phyloP scores from a whole-genome alignment of 2,113 vertebrate species.

The Plecturocebus donacophilus region DNA sequence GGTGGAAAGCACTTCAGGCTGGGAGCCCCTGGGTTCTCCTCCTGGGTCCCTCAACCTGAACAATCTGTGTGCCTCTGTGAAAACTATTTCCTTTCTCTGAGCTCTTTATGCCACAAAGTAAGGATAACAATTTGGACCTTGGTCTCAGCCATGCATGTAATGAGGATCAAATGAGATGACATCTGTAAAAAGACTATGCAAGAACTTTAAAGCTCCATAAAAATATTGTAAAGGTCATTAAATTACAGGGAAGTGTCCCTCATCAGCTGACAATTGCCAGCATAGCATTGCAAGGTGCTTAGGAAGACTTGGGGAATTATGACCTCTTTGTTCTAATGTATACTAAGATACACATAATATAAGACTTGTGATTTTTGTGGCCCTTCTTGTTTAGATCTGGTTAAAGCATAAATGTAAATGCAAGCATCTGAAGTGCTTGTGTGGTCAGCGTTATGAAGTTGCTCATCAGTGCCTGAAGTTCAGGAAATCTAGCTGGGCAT shows the following conservation, averaged over 20 bases:
- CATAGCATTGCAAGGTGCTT: no score
- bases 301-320: neutral
- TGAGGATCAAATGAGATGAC: neutral
- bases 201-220: neutral
- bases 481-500: fast-evolving
- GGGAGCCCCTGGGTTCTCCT: neutral
- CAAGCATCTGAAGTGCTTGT: neutral
- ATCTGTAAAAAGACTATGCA: neutral
- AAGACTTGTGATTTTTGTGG: neutral
- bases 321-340: neutral
- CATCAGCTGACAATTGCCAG: neutral
- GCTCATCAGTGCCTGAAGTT: neutral
- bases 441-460: neutral
- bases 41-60: neutral
- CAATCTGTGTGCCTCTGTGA: neutral
- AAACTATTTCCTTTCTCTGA: neutral
- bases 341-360: neutral
- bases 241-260: neutral
- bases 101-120: neutral
- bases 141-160: neutral
- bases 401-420: neutral
- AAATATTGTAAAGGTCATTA: neutral
- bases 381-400: neutral
- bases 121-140: neutral
- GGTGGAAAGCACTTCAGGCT: neutral